Conservation (phyloP, 1,140 invertebrate species). For the Pseudomyrmex gracilis region DNA sequence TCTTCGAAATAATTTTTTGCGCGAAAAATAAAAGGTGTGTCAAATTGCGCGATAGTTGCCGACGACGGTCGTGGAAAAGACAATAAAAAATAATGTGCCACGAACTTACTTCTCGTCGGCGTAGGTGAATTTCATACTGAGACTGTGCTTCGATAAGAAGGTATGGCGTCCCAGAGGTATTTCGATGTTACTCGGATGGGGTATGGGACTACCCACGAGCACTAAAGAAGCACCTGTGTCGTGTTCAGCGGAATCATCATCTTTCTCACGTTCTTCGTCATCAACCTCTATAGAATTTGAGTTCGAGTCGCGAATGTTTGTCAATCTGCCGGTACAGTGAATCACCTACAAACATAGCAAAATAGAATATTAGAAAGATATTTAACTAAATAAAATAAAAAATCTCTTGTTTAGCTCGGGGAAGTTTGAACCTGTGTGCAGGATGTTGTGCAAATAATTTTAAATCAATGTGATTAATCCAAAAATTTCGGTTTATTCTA, state of each 20-base stretch:
- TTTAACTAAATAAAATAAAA: neutral
- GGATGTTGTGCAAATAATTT: too few species aligned
- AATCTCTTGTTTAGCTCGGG: too few species aligned
- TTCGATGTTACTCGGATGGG: slow-evolving; percentile 97
- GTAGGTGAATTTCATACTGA: slow-evolving; percentile 98
- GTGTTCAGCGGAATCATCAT: slow-evolving; percentile 53
- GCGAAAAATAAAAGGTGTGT: neutral
- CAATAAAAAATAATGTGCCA: slow-evolving; percentile 60
- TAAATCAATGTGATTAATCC: too few species aligned
- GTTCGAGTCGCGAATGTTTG: slow-evolving; percentile 82
- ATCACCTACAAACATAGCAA: slow-evolving; percentile 89
- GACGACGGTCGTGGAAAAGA: too few species aligned
- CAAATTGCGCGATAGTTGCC: neutral
- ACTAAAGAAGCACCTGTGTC: slow-evolving; percentile 88
- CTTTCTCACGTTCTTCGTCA: slow-evolving; percentile 29
- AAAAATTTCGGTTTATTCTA: too few species aligned
- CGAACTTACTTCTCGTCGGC: slow-evolving; percentile 97
- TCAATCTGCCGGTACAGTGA: slow-evolving; percentile 93
- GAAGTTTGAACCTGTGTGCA: too few species aligned
- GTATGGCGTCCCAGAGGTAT: slow-evolving; percentile 94
- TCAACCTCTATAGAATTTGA: slow-evolving; percentile 47
- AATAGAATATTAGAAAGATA: neutral
- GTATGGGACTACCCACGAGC: slow-evolving; percentile 94
- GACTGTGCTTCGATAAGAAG: slow-evolving; percentile 95
- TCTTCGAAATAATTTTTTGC: neutral